phyloP scores from a whole-genome alignment of 2,797 vertebrate species.

The Neopelma chrysocephalum region DNA sequence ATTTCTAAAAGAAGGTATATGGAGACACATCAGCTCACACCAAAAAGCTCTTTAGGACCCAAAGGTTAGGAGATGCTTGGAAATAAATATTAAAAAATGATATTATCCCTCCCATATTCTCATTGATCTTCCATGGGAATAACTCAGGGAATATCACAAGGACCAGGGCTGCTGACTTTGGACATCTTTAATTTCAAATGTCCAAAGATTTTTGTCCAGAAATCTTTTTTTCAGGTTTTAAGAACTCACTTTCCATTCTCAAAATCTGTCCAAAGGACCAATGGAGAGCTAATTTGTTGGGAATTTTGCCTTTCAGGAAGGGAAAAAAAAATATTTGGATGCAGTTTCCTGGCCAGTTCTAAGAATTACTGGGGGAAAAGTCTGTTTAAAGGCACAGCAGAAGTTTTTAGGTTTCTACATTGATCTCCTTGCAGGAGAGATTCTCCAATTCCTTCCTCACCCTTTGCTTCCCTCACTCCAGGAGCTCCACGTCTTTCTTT shows the following conservation, averaged over 20 bases:
- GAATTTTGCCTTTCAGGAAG: background rate
- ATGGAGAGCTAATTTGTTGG: background rate
- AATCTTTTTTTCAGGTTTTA: background rate
- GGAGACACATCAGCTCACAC: background rate
- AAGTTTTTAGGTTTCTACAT: background rate
- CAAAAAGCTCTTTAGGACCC: background rate
- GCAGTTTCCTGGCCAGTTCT: background rate
- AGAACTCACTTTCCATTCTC: background rate
- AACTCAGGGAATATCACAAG: background rate
- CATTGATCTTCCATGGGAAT: background rate
- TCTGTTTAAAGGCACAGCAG: background rate
- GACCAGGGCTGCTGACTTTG: background rate
- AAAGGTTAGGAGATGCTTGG: background rate
- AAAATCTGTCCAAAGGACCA: background rate
- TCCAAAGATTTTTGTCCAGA: background rate
- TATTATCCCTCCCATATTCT: background rate
- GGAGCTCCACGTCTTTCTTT: accelerated
- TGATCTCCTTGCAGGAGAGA: background rate
- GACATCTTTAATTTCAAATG: background rate
- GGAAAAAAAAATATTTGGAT: background rate
- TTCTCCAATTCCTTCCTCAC: too few species aligned
- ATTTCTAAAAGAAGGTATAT: background rate
- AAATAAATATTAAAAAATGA: background rate
- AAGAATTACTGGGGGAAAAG: background rate
- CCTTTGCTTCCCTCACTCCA: background rate